phyloP scores from a whole-genome alignment of 2,797 vertebrate species.

The Kryptopterus vitreolus region DNA sequence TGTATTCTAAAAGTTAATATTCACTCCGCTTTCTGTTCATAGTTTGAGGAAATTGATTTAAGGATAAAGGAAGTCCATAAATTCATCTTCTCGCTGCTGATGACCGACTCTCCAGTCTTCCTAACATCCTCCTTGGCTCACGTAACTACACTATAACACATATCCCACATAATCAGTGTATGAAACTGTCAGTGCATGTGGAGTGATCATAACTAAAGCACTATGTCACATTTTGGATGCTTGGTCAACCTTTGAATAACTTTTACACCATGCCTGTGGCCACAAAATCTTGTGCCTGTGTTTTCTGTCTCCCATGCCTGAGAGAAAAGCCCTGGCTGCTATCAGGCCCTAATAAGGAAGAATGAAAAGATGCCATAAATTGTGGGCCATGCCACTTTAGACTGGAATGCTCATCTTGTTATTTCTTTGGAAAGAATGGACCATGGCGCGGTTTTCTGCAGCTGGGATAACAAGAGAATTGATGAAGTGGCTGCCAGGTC shows the following conservation, averaged over 20 bases:
- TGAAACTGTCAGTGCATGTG: conserved; percentile 8
- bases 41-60: conserved; percentile 31
- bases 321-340: neutral
- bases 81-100: conserved; percentile 16
- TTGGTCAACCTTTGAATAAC: conserved; percentile 15
- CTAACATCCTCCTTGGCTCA: conserved; percentile 27
- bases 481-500: conserved; percentile 65
- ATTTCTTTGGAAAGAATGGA: conserved; percentile 65
- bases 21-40: conserved; percentile 4
- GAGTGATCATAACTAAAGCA: conserved; percentile 10
- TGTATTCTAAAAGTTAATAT: conserved; percentile 2
- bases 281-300: conserved; percentile 8
- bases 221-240: neutral
- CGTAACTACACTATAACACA: conserved; percentile 22
- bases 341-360: conserved; percentile 58
- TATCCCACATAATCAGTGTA: conserved; percentile 25
- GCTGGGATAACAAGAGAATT: conserved; percentile 74
- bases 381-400: conserved; percentile 66
- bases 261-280: conserved; percentile 2
- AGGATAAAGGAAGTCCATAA: conserved; percentile 29
- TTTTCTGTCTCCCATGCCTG: conserved; percentile 8
- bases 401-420: conserved; percentile 73
- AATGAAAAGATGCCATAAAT: conserved; percentile 61
- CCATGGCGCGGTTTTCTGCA: conserved; percentile 70
- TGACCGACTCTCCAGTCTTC: conserved; percentile 14